Conservation (phyloP, 2,113 vertebrate genomes). For the Chloropsis hardwickii region DNA sequence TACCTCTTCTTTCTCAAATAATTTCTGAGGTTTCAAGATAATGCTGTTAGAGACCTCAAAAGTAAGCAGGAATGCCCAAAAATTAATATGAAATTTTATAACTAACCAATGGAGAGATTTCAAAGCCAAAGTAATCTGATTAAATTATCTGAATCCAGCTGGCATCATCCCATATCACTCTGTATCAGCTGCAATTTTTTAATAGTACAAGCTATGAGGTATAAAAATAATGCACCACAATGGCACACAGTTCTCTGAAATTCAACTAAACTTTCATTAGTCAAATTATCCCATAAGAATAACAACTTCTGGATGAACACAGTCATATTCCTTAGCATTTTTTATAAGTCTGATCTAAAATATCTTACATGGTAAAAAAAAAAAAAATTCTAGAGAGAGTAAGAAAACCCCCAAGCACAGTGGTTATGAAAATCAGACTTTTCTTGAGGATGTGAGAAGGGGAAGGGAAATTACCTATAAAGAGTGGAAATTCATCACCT, state of each 20-base stretch:
- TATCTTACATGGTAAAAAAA: neutral
- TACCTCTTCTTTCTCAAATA: neutral
- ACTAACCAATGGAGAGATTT: neutral
- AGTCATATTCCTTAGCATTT: neutral
- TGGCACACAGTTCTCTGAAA: neutral
- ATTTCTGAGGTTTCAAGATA: neutral
- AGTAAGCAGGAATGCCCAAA: neutral
- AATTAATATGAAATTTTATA: slow-evolving; percentile 35
- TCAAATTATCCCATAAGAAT: neutral
- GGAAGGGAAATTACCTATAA: neutral
- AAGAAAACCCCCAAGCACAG: neutral
- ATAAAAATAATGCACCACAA: slow-evolving; percentile 1
- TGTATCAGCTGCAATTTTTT: slow-evolving; percentile 26
- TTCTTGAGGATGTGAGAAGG: neutral
- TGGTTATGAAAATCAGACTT: neutral
- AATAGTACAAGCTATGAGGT: neutral
- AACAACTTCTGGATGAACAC: neutral
- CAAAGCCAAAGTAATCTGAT: slow-evolving; percentile 25
- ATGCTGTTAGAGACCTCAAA: neutral
- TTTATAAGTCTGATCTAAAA: neutral
- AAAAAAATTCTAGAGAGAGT: neutral
- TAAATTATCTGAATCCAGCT: slow-evolving; percentile 17
- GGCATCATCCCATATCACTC: slow-evolving; percentile 5
- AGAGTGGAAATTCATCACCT: neutral
- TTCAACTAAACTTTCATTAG: neutral